Evolutionary conservation across 2,113 vertebrate genomes (phyloP).

Genomic region (Carassius gibelio): DNA sequence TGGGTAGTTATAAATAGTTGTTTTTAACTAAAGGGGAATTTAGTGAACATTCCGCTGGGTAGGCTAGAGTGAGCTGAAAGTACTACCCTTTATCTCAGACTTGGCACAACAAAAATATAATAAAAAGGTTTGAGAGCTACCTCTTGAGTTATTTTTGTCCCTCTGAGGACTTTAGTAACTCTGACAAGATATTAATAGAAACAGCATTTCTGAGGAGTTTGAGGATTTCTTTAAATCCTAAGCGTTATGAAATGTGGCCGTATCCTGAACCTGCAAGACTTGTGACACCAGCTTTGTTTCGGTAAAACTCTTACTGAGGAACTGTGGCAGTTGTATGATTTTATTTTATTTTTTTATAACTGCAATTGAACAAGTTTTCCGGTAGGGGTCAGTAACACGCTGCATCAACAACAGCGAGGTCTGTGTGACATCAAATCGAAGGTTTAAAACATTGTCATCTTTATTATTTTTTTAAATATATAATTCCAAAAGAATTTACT

Average conservation of each 20-base stretch:
- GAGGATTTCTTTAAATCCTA: neutral
- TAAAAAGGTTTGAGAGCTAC: neutral
- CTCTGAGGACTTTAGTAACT: neutral
- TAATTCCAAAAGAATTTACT: neutral
- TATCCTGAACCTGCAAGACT: neutral
- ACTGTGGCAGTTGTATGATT: no score
- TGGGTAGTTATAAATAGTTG: slow-evolving; percentile 61
- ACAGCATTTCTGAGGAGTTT: neutral
- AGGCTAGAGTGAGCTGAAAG: neutral
- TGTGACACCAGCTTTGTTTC: no score
- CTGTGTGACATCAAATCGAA: neutral
- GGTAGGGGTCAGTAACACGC: neutral
- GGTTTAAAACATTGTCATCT: neutral
- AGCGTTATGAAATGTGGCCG: neutral
- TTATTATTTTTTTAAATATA: neutral
- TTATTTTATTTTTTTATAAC: neutral
- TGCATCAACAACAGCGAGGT: neutral
- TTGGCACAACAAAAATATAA: neutral
- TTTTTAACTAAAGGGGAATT: slow-evolving; percentile 62
- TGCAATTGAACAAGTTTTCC: neutral
- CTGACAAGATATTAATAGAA: neutral
- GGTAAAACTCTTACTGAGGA: neutral
- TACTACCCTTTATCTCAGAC: neutral
- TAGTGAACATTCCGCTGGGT: slow-evolving; percentile 60
- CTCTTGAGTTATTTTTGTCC: slow-evolving; percentile 3